These are phyloP conservation scores for Setophaga petechia DNA, from an alignment of 2,113 vertebrate genomes.

Conservation along the genomic window DNA sequence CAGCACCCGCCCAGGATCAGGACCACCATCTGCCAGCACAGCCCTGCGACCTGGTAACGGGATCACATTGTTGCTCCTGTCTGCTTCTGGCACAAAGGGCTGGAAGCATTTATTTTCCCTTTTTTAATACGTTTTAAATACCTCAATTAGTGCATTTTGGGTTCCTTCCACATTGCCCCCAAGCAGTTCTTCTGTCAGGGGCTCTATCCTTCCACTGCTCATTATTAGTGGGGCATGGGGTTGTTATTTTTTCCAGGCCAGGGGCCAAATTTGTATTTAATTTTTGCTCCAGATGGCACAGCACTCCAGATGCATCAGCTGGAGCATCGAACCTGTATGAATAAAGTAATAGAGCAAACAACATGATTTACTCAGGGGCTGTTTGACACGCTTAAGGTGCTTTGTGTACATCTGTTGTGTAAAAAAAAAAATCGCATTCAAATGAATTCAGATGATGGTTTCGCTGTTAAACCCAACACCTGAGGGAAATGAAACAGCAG, in stretches of 20 bases:
- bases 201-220: not conserved
- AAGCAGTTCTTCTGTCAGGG: not conserved
- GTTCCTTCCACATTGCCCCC: not conserved
- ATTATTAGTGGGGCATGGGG: not conserved
- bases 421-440: not conserved
- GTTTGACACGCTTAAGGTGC: not conserved
- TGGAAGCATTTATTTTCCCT: not conserved
- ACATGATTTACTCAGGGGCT: constrained; percentile 7
- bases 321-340: constrained; percentile 19
- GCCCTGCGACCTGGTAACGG: accelerated
- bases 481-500: not conserved
- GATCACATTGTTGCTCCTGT: not conserved
- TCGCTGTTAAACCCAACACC: accelerated
- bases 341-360: constrained; percentile 53
- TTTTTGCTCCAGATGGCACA: constrained; percentile 36
- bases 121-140: not conserved
- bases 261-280: constrained; percentile 51
- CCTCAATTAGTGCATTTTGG: not conserved
- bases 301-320: constrained; percentile 23
- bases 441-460: not conserved
- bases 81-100: accelerated
- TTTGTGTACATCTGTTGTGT: not conserved
- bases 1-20: not conserved
- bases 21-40: not conserved
- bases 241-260: constrained; percentile 23